These are phyloP conservation scores for Mormyrops boulengeri DNA, from an alignment of 2,797 vertebrate species.

Conservation along the genomic window DNA sequence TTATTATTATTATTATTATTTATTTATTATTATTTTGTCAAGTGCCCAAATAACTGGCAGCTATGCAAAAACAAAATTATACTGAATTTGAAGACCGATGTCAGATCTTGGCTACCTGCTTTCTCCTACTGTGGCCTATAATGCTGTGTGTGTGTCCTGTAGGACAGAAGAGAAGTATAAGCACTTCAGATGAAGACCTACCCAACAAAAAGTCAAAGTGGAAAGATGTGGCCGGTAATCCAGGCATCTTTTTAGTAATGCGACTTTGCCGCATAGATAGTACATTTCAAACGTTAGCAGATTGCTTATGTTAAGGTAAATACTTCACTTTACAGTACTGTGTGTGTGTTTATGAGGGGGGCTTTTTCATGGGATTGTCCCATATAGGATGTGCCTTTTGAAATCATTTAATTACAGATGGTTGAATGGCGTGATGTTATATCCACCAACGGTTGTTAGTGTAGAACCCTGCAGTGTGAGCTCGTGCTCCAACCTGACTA, in stretches of 20 bases:
- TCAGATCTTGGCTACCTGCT: background rate
- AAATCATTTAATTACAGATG: background rate
- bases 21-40: background rate
- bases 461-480: background rate
- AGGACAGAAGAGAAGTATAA: constrained; percentile 54
- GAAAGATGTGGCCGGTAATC: constrained; percentile 55
- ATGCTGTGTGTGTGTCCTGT: background rate
- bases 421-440: background rate
- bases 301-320: background rate
- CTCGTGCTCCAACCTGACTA: background rate
- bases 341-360: background rate
- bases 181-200: constrained; percentile 52
- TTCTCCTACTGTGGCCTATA: too few species aligned
- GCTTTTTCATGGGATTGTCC: background rate
- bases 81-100: background rate
- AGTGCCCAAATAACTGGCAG: background rate
- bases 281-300: background rate
- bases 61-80: background rate
- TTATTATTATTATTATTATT: background rate
- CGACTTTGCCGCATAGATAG: background rate
- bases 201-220: constrained; percentile 58
- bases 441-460: background rate
- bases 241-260: background rate
- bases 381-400: background rate
- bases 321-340: background rate